Base-by-base conservation (phyloP, 2,888 invertebrate genomes). In the Hylaea fasciaria region DNA sequence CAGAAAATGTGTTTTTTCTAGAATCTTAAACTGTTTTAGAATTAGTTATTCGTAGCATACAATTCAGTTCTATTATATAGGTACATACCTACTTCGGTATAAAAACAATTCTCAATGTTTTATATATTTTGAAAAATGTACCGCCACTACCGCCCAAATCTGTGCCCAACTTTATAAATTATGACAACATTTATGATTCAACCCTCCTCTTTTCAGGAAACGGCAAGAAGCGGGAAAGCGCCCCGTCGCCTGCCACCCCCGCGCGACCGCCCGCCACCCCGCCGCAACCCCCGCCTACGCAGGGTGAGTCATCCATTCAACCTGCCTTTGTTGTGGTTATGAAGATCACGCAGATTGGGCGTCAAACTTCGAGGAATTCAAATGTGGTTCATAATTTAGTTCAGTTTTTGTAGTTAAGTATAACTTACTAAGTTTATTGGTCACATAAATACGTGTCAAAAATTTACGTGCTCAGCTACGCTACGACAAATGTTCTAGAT, bases 221-320 rank as follows among this genome's bases (percentile, higher is more conserved):
- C 82, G 91, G 91, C 69, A 93, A 93, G 82, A 93, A 93, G 85
- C 83, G 93, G 77, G 93, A 93, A 62, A 89, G 83, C 76, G 82
- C 78, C 72, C 83, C 89, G 22, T 80, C 88, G 62, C 85, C 87
- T 51, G 74, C 81, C 13, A 84, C 86, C 67, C 84, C 86, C 35
- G 83, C 83, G 57, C 87, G 88, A 28, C 83, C 87, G 35, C 77
- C 85, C 14, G 76, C 85, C 51, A 77, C 87, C 37, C 86, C 87
- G 22, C 85, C 85, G 22, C 86, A 85, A 69, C 86, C 86, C 70
- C 86, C 86, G 58, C 68, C 83, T 29, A 67, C 76, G 37, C 83
- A 83, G 73, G 82, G 91, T 91, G 86, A 90, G 89, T 89, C 88
- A 87, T 73, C 52, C 57, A 62, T 56, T 62, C 64, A 58, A 50